Evolutionary conservation across 2,113 vertebrate genomes (phyloP).

Genomic region (Sylvia atricapilla): DNA sequence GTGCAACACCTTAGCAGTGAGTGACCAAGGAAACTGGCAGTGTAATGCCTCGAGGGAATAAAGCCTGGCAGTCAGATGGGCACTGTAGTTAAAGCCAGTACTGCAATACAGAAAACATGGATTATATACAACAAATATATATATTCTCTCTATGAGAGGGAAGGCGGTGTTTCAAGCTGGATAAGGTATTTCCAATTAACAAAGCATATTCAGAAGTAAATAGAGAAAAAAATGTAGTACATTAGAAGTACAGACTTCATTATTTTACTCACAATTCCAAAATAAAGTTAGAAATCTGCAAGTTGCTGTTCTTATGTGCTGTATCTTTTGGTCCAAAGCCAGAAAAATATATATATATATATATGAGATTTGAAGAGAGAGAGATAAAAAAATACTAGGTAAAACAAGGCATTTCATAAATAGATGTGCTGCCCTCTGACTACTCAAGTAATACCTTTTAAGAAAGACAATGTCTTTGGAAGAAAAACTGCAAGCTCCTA

Average conservation of each 20-base stretch:
- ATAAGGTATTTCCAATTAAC: neutral
- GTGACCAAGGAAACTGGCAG: neutral
- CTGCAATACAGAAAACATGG: neutral
- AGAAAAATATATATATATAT: neutral
- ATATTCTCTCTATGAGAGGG: neutral
- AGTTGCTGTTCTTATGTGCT: accelerated
- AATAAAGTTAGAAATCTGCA: neutral
- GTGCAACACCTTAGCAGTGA: neutral
- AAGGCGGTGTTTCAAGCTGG: neutral
- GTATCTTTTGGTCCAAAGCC: neutral
- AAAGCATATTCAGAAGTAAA: neutral
- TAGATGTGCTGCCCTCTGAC: neutral
- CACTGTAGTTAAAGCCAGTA: neutral
- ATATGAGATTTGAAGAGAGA: neutral
- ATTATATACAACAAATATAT: neutral
- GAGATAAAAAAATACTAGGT: neutral
- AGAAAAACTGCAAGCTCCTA: neutral
- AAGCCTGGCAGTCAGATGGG: neutral
- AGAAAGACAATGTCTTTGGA: neutral
- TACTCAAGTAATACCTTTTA: neutral
- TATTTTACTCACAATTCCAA: neutral
- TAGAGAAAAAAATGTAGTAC: accelerated
- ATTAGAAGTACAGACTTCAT: neutral
- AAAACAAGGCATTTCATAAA: neutral
- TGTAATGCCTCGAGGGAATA: neutral